A percentile compares a stretch with the other conserved stretches of the same genome.
phyloP scores from a whole-genome alignment of 2,888 invertebrate species.

The Lasioglossum malachurum region DNA sequence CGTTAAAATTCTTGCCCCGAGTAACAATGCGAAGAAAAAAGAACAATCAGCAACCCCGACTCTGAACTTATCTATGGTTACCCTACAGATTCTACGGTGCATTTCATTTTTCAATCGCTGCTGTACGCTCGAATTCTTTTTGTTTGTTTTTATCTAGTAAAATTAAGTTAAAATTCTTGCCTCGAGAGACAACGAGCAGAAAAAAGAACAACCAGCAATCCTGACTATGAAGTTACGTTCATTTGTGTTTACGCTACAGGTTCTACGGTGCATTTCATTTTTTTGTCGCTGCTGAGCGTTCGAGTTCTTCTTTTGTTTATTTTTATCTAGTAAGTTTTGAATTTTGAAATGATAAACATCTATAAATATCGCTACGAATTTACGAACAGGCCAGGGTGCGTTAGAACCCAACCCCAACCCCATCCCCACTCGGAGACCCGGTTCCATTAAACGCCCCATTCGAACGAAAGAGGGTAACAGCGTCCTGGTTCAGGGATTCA shows the following conservation, averaged over 20 bases:
- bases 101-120: background rate
- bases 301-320: too few species aligned
- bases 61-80: background rate
- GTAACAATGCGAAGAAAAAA: background rate
- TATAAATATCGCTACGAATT: background rate
- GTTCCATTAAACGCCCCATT: constrained; percentile 58
- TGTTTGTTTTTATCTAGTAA: background rate
- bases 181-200: background rate
- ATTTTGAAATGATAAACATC: background rate
- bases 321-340: background rate
- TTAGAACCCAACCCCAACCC: constrained; percentile 55
- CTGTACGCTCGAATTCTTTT: background rate
- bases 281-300: too few species aligned
- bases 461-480: constrained; percentile 50
- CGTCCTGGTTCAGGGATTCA: constrained; percentile 32
- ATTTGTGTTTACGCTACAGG: background rate
- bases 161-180: background rate
- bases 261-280: background rate
- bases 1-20: constrained; percentile 18
- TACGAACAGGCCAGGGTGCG: background rate
- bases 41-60: background rate
- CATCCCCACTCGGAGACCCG: constrained; percentile 39
- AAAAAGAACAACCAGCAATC: background rate
- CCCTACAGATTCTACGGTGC: background rate
- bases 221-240: background rate